A percentile compares a stretch with the other conserved stretches of the same genome.
These are phyloP conservation scores for Potamilus streckersoni DNA, from an alignment of 1,140 invertebrate genomes.

Conservation along the genomic window DNA sequence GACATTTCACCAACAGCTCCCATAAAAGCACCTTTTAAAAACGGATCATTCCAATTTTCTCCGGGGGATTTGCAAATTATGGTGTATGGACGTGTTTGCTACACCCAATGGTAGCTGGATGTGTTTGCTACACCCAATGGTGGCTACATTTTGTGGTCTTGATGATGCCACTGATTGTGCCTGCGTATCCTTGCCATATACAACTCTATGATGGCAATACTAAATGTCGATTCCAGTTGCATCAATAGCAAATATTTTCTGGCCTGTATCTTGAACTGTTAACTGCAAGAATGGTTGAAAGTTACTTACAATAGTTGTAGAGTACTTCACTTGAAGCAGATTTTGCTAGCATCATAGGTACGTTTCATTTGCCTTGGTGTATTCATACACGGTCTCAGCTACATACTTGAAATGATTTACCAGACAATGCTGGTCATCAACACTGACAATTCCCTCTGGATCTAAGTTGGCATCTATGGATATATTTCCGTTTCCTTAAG, in stretches of 20 bases:
- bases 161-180: slow-evolving; percentile 15
- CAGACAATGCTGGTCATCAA: slow-evolving; percentile 5
- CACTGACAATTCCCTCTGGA: neutral
- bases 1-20: slow-evolving; percentile 49
- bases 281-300: too few species aligned
- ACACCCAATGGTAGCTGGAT: slow-evolving; percentile 5
- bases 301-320: too few species aligned
- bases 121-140: slow-evolving; percentile 27
- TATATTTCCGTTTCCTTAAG: slow-evolving; percentile 9
- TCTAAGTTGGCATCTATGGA: neutral
- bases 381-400: slow-evolving; percentile 24
- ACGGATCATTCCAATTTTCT: slow-evolving; percentile 35
- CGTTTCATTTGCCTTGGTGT: slow-evolving; percentile 10
- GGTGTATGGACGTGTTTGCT: slow-evolving; percentile 40
- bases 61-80: slow-evolving; percentile 47
- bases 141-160: neutral
- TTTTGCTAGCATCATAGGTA: neutral
- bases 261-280: neutral
- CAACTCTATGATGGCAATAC: neutral
- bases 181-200: slow-evolving; percentile 1
- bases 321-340: too few species aligned
- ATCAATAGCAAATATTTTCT: slow-evolving; percentile 27
- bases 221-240: neutral
- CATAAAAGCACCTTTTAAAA: slow-evolving; percentile 61
- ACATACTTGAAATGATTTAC: slow-evolving; percentile 21